A percentile compares a stretch with the other conserved stretches of the same genome.
These are phyloP conservation scores for Vidua macroura DNA, from an alignment of 2,113 vertebrate species.

Conservation along the genomic window DNA sequence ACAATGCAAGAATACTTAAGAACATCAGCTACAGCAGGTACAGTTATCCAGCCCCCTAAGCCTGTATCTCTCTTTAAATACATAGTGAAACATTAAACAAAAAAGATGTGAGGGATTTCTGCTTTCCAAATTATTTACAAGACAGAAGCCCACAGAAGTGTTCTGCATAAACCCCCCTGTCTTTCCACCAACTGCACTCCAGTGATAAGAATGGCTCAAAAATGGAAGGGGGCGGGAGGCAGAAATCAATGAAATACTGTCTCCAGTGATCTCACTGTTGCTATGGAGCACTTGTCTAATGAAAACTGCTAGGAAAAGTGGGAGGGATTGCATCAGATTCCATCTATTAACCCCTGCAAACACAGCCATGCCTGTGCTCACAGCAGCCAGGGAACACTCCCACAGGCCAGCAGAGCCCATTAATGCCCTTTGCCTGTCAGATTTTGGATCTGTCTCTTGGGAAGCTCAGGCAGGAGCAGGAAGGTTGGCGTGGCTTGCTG, in stretches of 20 bases:
- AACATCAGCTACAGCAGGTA: slow-evolving; percentile 82
- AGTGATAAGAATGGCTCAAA: slow-evolving; percentile 75
- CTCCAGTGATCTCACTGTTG: slow-evolving; percentile 84
- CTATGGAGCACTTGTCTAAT: slow-evolving; percentile 80
- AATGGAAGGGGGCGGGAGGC: slow-evolving; percentile 63
- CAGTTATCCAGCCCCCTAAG: slow-evolving; percentile 78
- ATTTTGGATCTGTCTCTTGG: background rate
- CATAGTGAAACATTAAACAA: slow-evolving; percentile 78
- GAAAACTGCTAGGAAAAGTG: slow-evolving; percentile 72
- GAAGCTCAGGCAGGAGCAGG: background rate
- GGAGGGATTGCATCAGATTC: slow-evolving; percentile 80
- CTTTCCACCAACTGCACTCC: slow-evolving; percentile 74
- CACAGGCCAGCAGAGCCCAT: background rate
- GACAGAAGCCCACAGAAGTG: slow-evolving; percentile 62
- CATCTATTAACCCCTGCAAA: slow-evolving; percentile 74
- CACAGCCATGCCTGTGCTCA: slow-evolving; percentile 10
- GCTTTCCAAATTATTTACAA: slow-evolving; percentile 68
- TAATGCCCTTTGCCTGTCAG: background rate
- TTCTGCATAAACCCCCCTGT: slow-evolving; percentile 58
- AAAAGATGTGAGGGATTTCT: slow-evolving; percentile 57
- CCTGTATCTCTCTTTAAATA: slow-evolving; percentile 83
- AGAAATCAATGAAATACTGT: slow-evolving; percentile 79
- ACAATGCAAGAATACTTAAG: slow-evolving; percentile 90
- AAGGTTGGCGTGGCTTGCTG: background rate
- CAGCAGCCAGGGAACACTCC: slow-evolving; percentile 11